Base-by-base conservation (phyloP, 2,113 vertebrate species). In the Seriola quinqueradiata region DNA sequence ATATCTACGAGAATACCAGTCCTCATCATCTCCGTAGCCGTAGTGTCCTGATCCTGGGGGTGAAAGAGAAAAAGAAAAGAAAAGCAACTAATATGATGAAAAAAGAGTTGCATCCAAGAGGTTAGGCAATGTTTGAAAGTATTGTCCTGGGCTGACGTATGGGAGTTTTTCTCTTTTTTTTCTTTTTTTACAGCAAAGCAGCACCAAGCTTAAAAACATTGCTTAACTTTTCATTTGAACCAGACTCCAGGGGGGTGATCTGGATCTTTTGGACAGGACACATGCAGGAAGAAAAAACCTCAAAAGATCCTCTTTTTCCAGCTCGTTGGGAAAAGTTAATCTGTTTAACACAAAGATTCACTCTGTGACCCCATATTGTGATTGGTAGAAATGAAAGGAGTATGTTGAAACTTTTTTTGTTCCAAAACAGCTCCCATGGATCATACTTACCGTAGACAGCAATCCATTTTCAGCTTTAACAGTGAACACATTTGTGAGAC, bases 21-120 rank as follows among this genome's bases (percentile, higher is more conserved):
- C 97, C 95, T 98, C 97, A 5, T 98, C 97, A 13, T 99, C 98
- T 96, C 96, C 96, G 87, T 98, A 93, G 55, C 95, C 79, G 83
- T 96, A 96, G 67, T 97, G 96, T 95, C 97, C 98, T 75, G 98
- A 99, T 90, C 98, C 97, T 99, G 96, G 69, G 85, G 96, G 88
- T 90, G 95, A 88, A 94, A 92, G 95, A 70, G n/a, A 68, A 13
- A n/a, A 96, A 93, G 95, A 94, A 95, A 92, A 94, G 92, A 88
- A 94, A 92, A 92, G 87, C 82, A 83, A 88, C 89, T 93, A 91
- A 79, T 89, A 89, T 25, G 58, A 52, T 8, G 25, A 84, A 54
- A 71, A 66, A 57, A 25, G 75, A 75, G 40, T 17, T 70, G 38
- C 58, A 21, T 89, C 75, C 68, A 89, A 83, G 81, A 77, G 82